Conservation (phyloP, 2,113 vertebrate species). For the Cynocephalus volans region DNA sequence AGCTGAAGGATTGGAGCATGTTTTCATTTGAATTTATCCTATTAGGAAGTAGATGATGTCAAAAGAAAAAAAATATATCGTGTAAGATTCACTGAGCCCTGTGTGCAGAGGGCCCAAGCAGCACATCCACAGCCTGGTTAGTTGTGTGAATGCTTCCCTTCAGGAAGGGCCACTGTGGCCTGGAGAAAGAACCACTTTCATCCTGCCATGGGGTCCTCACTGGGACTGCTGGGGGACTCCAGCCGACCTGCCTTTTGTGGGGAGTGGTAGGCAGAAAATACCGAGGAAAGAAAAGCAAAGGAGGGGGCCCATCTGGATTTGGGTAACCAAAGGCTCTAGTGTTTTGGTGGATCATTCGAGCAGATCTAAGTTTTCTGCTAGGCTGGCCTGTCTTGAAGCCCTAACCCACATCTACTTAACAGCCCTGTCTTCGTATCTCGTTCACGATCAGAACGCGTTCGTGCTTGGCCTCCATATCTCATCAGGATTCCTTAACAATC, state of each 20-base stretch:
- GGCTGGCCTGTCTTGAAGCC: neutral
- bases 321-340: neutral
- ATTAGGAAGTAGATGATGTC: conserved; percentile 53
- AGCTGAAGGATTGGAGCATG: neutral
- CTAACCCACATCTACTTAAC: neutral
- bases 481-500: neutral
- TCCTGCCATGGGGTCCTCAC: neutral
- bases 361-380: neutral
- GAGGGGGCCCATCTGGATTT: neutral
- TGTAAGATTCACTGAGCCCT: conserved; percentile 54
- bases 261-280: neutral
- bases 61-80: neutral
- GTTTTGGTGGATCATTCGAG: neutral
- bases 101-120: neutral
- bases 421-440: neutral
- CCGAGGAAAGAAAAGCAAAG: neutral
- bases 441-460: neutral
- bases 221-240: rapidly evolving
- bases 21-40: conserved; percentile 64
- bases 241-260: neutral
- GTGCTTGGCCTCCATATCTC: neutral
- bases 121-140: neutral
- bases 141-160: neutral
- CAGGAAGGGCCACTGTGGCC: neutral
- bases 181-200: neutral